Evolutionary conservation across 2,797 vertebrate genomes (phyloP).

Genomic region (Dallia pectoralis): DNA sequence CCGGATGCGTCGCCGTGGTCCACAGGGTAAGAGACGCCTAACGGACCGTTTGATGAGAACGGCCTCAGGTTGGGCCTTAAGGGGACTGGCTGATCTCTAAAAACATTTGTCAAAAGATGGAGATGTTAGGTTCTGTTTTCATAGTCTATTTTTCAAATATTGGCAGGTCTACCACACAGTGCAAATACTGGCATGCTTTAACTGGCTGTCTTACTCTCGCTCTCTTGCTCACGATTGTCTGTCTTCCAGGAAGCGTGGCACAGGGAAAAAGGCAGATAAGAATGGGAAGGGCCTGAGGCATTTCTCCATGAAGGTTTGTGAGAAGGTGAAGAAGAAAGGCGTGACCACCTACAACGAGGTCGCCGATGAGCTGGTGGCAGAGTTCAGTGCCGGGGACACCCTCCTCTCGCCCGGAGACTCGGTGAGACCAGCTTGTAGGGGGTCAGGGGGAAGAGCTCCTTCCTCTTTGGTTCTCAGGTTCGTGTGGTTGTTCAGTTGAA

Average conservation of each 20-base stretch:
- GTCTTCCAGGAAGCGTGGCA: slow-evolving; percentile 82
- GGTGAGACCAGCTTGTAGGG: slow-evolving; percentile 68
- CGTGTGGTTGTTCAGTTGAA: too few species aligned
- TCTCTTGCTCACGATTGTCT: background rate
- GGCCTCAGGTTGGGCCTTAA: background rate
- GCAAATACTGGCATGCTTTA: background rate
- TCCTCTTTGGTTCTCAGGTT: too few species aligned
- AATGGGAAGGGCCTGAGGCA: slow-evolving; percentile 97
- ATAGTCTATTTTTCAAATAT: too few species aligned
- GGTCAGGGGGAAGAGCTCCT: too few species aligned
- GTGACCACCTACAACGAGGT: slow-evolving; percentile 99
- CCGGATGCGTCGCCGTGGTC: slow-evolving; percentile 86
- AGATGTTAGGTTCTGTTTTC: background rate
- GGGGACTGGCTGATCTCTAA: background rate
- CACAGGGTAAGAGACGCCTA: background rate
- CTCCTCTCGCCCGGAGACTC: slow-evolving; percentile 95
- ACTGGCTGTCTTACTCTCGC: background rate
- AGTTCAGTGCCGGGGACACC: slow-evolving; percentile 95
- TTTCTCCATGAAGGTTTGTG: slow-evolving; percentile 99
- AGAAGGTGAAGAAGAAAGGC: slow-evolving; percentile 98
- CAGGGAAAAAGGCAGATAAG: slow-evolving; percentile 96
- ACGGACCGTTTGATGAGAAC: too few species aligned
- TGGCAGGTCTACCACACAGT: too few species aligned
- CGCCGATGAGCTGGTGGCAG: slow-evolving; percentile 95
- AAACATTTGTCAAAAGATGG: background rate